A percentile compares a stretch with the other conserved stretches of the same genome.
Conservation (phyloP, 1,140 invertebrate species). For the Araneus ventricosus region DNA sequence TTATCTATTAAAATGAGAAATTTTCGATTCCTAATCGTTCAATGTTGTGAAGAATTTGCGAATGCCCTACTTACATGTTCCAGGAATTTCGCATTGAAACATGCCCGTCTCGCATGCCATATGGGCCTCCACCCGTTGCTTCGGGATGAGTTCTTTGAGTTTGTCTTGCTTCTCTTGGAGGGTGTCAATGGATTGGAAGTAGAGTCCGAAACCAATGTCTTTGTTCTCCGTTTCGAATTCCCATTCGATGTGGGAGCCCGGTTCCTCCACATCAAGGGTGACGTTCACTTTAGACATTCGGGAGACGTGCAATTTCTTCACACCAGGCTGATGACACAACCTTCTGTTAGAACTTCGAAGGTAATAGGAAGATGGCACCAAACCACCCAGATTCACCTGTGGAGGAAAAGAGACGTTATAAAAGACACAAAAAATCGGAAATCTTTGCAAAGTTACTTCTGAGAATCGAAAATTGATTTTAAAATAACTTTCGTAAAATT, state of each 20-base stretch:
- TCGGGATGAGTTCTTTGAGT: constrained; percentile 84
- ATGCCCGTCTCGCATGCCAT: constrained; percentile 89
- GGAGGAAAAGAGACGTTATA: not conserved
- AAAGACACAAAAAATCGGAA: not conserved
- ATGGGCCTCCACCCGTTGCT: constrained; percentile 87
- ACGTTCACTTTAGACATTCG: constrained; percentile 79
- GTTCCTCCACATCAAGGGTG: constrained; percentile 84
- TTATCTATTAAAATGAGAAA: too few relatives aligned
- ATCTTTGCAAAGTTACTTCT: not conserved
- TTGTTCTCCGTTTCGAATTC: constrained; percentile 91
- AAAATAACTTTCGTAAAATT: too few relatives aligned
- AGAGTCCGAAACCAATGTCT: constrained; percentile 92
- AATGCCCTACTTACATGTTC: constrained; percentile 86
- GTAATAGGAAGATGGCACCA: constrained; percentile 89
- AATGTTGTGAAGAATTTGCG: not conserved
- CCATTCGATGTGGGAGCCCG: constrained; percentile 88
- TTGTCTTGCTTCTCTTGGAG: constrained; percentile 84
- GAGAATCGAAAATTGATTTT: too few relatives aligned
- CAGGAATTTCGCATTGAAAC: constrained; percentile 86
- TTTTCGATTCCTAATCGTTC: not conserved
- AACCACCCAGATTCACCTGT: constrained; percentile 87
- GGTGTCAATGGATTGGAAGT: constrained; percentile 82
- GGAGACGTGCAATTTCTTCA: constrained; percentile 51
- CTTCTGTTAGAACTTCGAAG: constrained; percentile 78
- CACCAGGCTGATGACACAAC: constrained; percentile 46